Evolutionary conservation across 2,888 invertebrate genomes (phyloP).

Genomic region (Dynastes tityus): DNA sequence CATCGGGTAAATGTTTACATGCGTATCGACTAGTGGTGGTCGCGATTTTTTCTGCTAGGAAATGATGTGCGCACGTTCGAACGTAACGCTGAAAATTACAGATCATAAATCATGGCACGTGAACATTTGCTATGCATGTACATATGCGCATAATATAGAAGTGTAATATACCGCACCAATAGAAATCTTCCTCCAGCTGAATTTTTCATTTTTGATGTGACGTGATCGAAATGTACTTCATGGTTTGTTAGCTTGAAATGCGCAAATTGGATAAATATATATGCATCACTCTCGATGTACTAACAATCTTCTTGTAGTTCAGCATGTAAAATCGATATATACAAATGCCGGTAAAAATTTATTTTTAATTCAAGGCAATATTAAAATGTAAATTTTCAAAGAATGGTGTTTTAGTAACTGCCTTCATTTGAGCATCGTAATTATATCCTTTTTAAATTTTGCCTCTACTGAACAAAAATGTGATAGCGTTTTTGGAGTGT

Average conservation of each 20-base stretch:
- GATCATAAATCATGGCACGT: conserved; percentile 14
- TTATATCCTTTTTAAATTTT: too few species aligned
- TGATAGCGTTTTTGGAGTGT: too few species aligned
- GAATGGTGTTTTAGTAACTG: too few species aligned
- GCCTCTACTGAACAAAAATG: too few species aligned
- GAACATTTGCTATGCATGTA: conserved; percentile 9
- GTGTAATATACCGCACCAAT: background rate
- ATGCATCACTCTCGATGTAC: background rate
- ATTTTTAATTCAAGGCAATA: too few species aligned
- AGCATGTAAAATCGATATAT: too few species aligned
- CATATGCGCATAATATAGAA: background rate
- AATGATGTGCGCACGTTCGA: conserved; percentile 5
- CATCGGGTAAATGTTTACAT: conserved; percentile 16
- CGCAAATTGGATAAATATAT: background rate
- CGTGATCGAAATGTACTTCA: background rate
- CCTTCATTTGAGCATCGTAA: too few species aligned
- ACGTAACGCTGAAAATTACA: conserved; percentile 25
- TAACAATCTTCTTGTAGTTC: too few species aligned
- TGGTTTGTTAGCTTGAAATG: background rate
- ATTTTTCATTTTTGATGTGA: conserved; percentile 3
- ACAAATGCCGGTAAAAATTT: too few species aligned
- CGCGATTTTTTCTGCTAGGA: conserved; percentile 10
- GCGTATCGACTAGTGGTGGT: conserved; percentile 3
- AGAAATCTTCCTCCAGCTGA: background rate
- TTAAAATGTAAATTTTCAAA: too few species aligned